These are phyloP conservation scores for Syngnathus typhle DNA, from an alignment of 2,113 vertebrate species.

Conservation along the genomic window DNA sequence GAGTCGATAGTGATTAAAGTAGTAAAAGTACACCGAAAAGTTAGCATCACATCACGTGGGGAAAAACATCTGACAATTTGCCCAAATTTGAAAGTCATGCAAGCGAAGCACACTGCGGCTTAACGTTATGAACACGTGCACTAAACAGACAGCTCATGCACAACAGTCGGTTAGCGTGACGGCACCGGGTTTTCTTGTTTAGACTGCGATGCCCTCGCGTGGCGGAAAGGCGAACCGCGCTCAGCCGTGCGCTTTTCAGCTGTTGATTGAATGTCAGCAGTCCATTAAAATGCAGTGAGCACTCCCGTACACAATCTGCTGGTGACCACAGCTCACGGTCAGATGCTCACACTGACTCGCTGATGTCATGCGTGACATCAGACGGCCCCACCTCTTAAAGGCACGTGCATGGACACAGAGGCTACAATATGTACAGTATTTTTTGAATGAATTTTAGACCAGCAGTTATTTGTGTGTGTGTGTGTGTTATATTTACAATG, in stretches of 20 bases:
- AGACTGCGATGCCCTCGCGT: background rate
- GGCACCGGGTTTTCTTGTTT: constrained; percentile 9
- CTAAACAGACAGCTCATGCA: constrained; percentile 13
- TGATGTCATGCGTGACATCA: background rate
- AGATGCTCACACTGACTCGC: background rate
- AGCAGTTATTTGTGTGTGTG: background rate
- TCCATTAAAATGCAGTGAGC: background rate
- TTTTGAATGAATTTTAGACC: background rate
- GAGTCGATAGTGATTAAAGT: background rate
- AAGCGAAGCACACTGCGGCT: background rate
- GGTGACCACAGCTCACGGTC: background rate
- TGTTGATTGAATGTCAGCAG: background rate
- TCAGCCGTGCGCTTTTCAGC: background rate
- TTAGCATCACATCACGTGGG: constrained; percentile 10
- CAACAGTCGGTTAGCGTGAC: constrained; percentile 8
- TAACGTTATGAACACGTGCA: background rate
- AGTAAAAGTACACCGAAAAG: constrained; percentile 23
- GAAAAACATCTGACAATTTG: constrained; percentile 3
- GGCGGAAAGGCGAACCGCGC: background rate
- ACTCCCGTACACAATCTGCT: background rate
- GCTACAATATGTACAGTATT: background rate
- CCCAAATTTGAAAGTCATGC: constrained; percentile 26
- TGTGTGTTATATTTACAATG: background rate
- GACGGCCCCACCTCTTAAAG: background rate
- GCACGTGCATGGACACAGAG: background rate